These are phyloP conservation scores for Philotrypesis tridentata DNA, from an alignment of 1,140 invertebrate genomes.

Conservation along the genomic window DNA sequence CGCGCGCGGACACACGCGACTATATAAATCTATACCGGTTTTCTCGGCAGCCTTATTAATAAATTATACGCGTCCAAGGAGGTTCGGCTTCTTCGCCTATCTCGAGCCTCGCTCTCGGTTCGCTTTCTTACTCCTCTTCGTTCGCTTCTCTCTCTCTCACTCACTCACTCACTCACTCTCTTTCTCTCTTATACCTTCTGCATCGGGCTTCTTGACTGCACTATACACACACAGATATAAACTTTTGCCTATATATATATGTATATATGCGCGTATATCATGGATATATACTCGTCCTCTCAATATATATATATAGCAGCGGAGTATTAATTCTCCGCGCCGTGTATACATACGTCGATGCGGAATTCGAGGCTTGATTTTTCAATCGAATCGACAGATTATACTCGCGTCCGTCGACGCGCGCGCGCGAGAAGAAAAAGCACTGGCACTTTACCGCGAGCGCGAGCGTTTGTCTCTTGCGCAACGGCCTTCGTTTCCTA, in stretches of 20 bases:
- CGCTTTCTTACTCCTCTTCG: constrained; percentile 32
- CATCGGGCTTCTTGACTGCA: constrained; percentile 8
- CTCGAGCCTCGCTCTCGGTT: constrained; percentile 36
- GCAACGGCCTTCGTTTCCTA: constrained; percentile 30
- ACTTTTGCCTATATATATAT: not conserved
- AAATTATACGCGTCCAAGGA: constrained; percentile 67
- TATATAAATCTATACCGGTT: constrained; percentile 69
- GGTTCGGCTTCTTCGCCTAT: constrained; percentile 56
- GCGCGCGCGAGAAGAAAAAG: constrained; percentile 17
- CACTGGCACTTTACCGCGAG: not conserved
- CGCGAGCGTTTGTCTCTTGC: not conserved
- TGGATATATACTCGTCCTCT: too few species aligned
- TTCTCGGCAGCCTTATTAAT: constrained; percentile 68
- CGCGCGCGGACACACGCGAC: constrained; percentile 49
- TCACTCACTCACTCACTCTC: too few species aligned
- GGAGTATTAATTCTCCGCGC: too few species aligned
- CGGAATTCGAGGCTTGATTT: constrained; percentile 7
- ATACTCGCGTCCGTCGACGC: too few species aligned
- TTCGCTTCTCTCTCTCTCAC: too few species aligned
- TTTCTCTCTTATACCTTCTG: too few species aligned
- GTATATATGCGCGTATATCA: not conserved
- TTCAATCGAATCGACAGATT: constrained; percentile 3
- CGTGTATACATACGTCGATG: too few species aligned
- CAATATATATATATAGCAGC: not conserved
- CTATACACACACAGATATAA: too few species aligned